Conservation (phyloP, 2,797 vertebrate genomes). For the Tapera naevia region DNA sequence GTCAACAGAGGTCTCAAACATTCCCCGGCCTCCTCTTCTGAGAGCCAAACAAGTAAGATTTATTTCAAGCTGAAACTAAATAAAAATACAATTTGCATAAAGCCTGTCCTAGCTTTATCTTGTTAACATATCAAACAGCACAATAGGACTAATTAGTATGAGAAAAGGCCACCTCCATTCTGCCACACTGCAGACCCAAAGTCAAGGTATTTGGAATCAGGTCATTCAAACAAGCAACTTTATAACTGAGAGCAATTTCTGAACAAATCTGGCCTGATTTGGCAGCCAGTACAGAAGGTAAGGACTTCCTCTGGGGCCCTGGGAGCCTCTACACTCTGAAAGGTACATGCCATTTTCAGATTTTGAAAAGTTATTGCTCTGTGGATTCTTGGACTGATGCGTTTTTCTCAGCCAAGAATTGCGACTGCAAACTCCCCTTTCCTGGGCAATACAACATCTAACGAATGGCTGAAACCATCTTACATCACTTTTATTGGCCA, state of each 20-base stretch:
- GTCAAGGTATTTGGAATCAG: neutral
- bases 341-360: neutral
- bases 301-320: neutral
- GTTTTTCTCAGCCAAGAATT: neutral
- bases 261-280: neutral
- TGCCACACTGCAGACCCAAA: neutral
- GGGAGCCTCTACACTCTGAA: neutral
- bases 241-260: neutral
- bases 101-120: neutral
- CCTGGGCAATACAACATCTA: neutral
- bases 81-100: neutral
- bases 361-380: neutral
- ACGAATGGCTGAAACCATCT: neutral
- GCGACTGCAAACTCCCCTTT: neutral
- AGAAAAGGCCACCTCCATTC: neutral
- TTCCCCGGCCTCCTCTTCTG: neutral
- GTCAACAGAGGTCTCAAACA: neutral
- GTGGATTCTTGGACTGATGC: neutral
- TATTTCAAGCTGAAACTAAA: neutral
- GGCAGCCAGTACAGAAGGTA: neutral
- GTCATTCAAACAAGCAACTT: neutral
- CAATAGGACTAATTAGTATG: neutral
- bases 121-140: neutral
- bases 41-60: neutral
- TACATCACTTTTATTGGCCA: constrained; percentile 28